Conservation (phyloP, 2,888 invertebrate species). For the Cosmorhoe ocellata region DNA sequence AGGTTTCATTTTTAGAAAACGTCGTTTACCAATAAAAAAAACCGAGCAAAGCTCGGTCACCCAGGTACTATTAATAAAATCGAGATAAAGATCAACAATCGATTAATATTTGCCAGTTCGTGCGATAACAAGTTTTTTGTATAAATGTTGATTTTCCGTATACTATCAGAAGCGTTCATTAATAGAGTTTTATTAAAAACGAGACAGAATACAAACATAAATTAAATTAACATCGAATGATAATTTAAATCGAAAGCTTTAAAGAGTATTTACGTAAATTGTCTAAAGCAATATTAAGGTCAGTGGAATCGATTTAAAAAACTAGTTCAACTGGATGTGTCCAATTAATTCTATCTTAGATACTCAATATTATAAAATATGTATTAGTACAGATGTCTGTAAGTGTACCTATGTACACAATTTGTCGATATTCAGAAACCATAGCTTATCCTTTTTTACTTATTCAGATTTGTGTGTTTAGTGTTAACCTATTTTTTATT, state of each 20-base stretch:
- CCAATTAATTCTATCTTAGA: no score
- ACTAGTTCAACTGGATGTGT: constrained; percentile 43
- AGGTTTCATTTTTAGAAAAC: no score
- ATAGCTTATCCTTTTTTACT: no score
- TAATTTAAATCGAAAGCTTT: constrained; percentile 40
- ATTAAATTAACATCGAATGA: constrained; percentile 26
- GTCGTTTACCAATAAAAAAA: no score
- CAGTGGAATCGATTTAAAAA: constrained; percentile 48
- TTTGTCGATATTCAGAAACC: no score
- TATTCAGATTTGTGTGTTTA: no score
- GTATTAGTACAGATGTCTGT: no score
- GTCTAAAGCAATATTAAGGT: constrained; percentile 48
- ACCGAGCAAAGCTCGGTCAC: no score
- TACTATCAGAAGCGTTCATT: background rate
- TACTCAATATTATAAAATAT: no score
- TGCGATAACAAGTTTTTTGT: constrained; percentile 1
- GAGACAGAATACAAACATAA: background rate
- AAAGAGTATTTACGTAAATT: constrained; percentile 14
- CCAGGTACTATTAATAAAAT: no score
- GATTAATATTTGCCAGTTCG: constrained; percentile 12
- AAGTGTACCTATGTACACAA: no score
- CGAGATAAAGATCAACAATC: constrained; percentile 13
- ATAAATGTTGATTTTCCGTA: constrained; percentile 16
- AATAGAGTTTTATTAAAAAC: constrained; percentile 1
- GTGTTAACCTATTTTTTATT: no score